Evolutionary conservation across 2,797 vertebrate species (phyloP).

Genomic region (Platalea minor): DNA sequence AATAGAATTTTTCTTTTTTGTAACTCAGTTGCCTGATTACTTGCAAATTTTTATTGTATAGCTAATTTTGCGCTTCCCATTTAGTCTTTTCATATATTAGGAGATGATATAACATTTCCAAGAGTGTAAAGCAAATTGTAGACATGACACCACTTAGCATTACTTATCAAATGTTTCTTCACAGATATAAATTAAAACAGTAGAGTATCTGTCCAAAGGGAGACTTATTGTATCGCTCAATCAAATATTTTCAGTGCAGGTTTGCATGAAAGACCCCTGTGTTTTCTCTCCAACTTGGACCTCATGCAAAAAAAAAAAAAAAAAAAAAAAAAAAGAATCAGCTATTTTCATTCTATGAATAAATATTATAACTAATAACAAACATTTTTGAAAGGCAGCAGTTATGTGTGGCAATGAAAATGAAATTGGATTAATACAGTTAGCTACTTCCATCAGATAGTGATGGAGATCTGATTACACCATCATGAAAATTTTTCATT

Average conservation of each 20-base stretch:
- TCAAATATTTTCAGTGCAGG: background rate
- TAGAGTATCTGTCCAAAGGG: background rate
- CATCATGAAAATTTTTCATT: background rate
- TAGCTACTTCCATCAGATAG: background rate
- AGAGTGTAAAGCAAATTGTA: background rate
- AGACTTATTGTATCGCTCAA: background rate
- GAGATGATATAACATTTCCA: background rate
- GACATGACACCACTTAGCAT: background rate
- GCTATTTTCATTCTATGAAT: background rate
- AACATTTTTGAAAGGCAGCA: background rate
- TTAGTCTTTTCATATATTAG: background rate
- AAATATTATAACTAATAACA: background rate
- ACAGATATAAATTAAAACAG: background rate
- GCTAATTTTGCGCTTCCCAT: background rate
- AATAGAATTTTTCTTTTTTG: background rate
- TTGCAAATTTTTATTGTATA: background rate
- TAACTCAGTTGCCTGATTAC: background rate
- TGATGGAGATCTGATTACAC: background rate
- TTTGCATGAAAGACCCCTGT: fast-evolving
- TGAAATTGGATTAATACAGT: background rate
- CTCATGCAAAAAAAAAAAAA: background rate
- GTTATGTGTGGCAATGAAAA: background rate
- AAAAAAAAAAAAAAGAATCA: background rate
- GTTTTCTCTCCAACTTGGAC: background rate
- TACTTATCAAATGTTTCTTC: background rate